These are phyloP conservation scores for Mormoops blainvillei DNA, from an alignment of 2,113 vertebrate genomes.

Conservation along the genomic window DNA sequence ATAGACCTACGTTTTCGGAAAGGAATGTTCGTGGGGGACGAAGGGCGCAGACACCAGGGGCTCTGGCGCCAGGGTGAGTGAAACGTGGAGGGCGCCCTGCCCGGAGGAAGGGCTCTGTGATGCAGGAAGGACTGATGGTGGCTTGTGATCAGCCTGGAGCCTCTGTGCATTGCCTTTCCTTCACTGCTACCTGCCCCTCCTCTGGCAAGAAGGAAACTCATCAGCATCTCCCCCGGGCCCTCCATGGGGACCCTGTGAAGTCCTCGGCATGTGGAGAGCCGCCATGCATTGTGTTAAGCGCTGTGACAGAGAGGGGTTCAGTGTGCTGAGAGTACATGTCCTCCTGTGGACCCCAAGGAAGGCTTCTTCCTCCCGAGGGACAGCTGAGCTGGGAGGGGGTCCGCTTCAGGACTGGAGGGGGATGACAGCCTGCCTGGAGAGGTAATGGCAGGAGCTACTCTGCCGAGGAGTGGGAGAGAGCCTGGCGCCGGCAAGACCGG, in stretches of 20 bases:
- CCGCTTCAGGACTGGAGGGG: background rate
- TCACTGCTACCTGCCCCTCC: background rate
- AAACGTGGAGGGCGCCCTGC: background rate
- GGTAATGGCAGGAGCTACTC: background rate
- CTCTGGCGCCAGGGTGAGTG: background rate
- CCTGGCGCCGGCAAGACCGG: too few species aligned
- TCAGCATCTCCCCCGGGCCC: background rate
- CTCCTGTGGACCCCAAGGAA: fast-evolving
- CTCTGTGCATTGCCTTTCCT: background rate
- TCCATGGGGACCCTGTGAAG: background rate
- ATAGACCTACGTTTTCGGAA: too few species aligned
- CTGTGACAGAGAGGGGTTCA: background rate
- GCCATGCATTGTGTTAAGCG: fast-evolving
- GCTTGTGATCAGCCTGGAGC: background rate
- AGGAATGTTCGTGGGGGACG: background rate
- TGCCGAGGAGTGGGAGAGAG: background rate
- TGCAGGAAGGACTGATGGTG: background rate
- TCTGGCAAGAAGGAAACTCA: background rate
- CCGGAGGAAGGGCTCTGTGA: background rate
- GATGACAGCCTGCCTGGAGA: background rate
- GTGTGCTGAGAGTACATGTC: too few species aligned
- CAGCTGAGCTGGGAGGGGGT: background rate
- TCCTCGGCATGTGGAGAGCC: background rate
- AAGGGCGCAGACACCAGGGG: background rate
- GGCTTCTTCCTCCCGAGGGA: background rate